phyloP scores from a whole-genome alignment of 2,113 vertebrate genomes.

The Myiagra hebetior region DNA sequence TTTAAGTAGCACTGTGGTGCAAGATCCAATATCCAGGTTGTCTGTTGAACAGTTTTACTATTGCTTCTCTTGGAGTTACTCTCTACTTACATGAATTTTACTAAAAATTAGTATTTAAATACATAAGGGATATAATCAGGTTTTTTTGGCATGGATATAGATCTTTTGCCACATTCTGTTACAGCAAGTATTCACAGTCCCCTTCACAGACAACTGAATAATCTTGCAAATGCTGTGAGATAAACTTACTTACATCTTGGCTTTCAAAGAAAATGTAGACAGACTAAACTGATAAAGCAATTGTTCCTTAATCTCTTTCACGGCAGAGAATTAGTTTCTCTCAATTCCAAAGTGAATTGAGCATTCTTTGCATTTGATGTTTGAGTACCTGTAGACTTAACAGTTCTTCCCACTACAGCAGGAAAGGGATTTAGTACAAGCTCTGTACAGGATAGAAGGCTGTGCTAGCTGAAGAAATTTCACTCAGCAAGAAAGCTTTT shows the following conservation, averaged over 20 bases:
- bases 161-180: not conserved
- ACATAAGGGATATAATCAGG: not conserved
- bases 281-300: slow-evolving; percentile 38
- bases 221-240: not conserved
- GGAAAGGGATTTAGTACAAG: not conserved
- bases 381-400: slow-evolving; percentile 17
- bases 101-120: not conserved
- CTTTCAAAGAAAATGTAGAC: not conserved
- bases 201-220: not conserved
- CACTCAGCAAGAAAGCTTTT: not conserved
- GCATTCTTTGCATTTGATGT: not conserved
- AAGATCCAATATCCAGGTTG: not conserved
- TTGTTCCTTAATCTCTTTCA: slow-evolving; percentile 11
- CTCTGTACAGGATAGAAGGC: not conserved
- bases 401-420: not conserved
- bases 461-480: not conserved
- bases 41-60: not conserved
- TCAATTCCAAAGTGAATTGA: slow-evolving; percentile 15
- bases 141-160: not conserved
- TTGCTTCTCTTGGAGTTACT: not conserved
- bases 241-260: not conserved
- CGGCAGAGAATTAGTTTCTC: slow-evolving; percentile 1
- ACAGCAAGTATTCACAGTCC: not conserved
- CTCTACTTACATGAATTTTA: not conserved
- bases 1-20: not conserved